Evolutionary conservation across 2,888 invertebrate genomes (phyloP), one percentile per base, ranked within the genome.

Genomic region (Cerceris ruficornis): DNA sequence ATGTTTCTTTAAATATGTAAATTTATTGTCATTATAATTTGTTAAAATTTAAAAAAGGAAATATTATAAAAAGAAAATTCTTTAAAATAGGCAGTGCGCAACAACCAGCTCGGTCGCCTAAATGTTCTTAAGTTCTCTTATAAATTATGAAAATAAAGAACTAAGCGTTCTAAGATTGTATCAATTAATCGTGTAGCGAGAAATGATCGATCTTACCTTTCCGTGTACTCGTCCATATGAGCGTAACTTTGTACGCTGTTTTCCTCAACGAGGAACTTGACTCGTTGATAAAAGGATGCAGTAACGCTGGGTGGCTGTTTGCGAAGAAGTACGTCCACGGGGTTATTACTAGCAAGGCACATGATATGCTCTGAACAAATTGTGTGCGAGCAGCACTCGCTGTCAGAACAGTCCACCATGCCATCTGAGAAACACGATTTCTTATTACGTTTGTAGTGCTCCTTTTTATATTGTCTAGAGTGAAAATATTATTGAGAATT

Each of bases 191-290:
- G 72, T 75, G 85, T 69, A 64, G 76, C 69, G 66, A 71, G 75
- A 81, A 76, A 78, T 81, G 79, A 83, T 82, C 81, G 87, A 88
- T 95, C 96, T 96, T 95, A 99, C 99, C 98, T 98, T 94, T 98
- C 98, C 91, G 98, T 98, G 94, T 99, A 99, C 93, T 98, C 98
- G 93, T 98, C 97, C 95, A 97, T 96, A 92, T 98, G 98, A 65
- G 99, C 98, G 93, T 99, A 99, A 91, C 98, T 98, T 93, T 99
- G 99, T 77, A 99, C 98, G 82, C 98, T 98, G 93, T 98, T 98
- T 93, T 99, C 98, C 94, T 99, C 99, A 84, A 99, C 98, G 87
- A 99, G 95, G 94, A 99, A 99, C 92, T 98, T 97, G 93, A 99
- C 98, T 71, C 98, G 95, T 92, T 99, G 98, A 92, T 98, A 98